A percentile compares a stretch with the other conserved stretches of the same genome.
These are phyloP conservation scores for Toxotes chatareus DNA, from an alignment of 2,113 vertebrate genomes.

Conservation along the genomic window DNA sequence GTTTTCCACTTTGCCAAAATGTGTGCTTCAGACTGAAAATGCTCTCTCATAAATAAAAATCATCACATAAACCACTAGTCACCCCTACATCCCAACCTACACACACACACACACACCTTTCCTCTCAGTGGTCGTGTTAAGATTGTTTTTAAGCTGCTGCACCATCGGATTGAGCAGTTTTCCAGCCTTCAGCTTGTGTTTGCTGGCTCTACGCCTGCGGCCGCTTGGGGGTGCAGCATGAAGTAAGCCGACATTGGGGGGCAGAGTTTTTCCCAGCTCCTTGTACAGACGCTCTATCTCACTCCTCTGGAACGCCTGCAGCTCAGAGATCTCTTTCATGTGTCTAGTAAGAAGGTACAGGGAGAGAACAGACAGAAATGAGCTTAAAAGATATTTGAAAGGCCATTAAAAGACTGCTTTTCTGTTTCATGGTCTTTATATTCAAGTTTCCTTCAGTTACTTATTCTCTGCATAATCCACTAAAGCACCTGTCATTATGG, in stretches of 20 bases:
- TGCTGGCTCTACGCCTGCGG: slow-evolving; percentile 90
- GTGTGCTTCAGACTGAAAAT: slow-evolving; percentile 32
- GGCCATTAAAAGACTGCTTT: background rate
- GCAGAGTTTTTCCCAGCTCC: slow-evolving; percentile 91
- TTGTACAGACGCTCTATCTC: slow-evolving; percentile 94
- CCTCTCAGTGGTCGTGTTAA: slow-evolving; percentile 67
- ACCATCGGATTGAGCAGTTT: slow-evolving; percentile 95
- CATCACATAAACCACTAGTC: slow-evolving; percentile 19
- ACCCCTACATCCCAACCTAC: slow-evolving; percentile 16
- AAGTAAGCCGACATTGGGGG: slow-evolving; percentile 89
- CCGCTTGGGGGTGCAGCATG: slow-evolving; percentile 93
- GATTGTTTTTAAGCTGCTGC: slow-evolving; percentile 87
- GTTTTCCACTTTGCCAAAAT: slow-evolving; percentile 7
- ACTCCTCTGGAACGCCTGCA: slow-evolving; percentile 94
- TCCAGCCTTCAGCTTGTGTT: slow-evolving; percentile 94
- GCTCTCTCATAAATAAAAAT: slow-evolving; percentile 20
- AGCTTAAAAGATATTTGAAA: background rate
- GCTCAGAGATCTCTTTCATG: slow-evolving; percentile 97
- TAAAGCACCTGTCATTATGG: slow-evolving; percentile 1
- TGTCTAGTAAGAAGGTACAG: slow-evolving; percentile 83
- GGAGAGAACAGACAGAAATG: background rate
- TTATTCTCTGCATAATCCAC: background rate
- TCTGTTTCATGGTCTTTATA: background rate
- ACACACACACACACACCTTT: slow-evolving; percentile 63
- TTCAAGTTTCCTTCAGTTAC: background rate